A percentile compares a stretch with the other conserved stretches of the same genome.
These are phyloP conservation scores for Trachymyrmex septentrionalis DNA, from an alignment of 1,140 invertebrate species.

Conservation along the genomic window DNA sequence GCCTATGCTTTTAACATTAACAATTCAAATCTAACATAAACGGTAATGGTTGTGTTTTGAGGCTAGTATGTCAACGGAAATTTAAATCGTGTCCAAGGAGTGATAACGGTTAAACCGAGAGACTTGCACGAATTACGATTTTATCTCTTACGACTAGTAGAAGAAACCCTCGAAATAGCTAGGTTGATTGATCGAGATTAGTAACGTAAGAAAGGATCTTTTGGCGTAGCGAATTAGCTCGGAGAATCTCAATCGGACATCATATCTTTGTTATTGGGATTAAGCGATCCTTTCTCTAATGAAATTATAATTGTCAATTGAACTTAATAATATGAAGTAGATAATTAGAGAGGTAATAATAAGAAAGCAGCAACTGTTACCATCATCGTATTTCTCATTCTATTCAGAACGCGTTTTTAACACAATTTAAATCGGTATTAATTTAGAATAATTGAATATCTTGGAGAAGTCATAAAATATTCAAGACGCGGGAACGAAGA, in stretches of 20 bases:
- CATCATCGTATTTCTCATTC: not conserved
- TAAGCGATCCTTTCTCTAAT: conserved; percentile 23
- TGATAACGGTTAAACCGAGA: conserved; percentile 27
- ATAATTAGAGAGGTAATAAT: not conserved
- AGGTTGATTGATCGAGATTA: conserved; percentile 13
- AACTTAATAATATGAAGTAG: not conserved
- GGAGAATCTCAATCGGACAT: not conserved
- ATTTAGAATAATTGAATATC: not conserved
- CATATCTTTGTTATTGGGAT: not conserved
- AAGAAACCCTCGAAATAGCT: conserved; percentile 27
- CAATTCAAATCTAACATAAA: conserved; percentile 31
- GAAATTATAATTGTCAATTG: conserved; percentile 5
- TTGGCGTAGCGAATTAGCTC: not conserved
- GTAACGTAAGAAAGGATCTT: conserved; percentile 5
- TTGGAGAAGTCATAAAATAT: conserved; percentile 15
- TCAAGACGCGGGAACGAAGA: not conserved
- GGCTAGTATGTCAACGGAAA: conserved; percentile 21
- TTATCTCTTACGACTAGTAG: conserved; percentile 16
- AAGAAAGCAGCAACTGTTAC: not conserved
- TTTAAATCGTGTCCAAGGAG: conserved; percentile 20
- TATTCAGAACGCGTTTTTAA: conserved; percentile 5
- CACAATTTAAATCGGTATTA: not conserved
- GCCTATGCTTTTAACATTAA: conserved; percentile 44
- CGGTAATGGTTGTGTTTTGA: conserved; percentile 41
- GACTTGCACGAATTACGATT: conserved; percentile 38